Evolutionary conservation across 64 coral and sea anemone species (phyloP), one percentile per base, ranked within the genome.

Genomic region (Porites australiensis): DNA sequence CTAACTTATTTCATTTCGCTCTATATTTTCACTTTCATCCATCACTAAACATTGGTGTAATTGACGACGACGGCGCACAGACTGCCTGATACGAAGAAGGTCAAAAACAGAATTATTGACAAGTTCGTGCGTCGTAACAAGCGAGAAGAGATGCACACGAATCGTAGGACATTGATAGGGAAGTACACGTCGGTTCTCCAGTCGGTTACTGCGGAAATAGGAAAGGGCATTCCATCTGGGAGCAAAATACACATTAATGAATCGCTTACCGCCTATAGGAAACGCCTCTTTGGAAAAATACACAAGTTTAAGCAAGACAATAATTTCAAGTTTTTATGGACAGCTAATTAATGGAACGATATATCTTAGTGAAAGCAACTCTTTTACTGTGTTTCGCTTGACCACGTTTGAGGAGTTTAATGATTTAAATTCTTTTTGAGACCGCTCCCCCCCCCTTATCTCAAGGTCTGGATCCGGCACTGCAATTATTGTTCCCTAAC

Each of bases 241-340:
- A 48, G 71, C 11, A 11, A 70, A 22, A 86, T 92, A 12, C 21
- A 85, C 72, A 92, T 77, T 27, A 77, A 86, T 75, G 90, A 92
- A 86, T 86, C 68, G 22, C 90, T 92, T 44, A 92, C 79, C 45
- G 52, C 70, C 59, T 86, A 75, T 57, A 74, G 90, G 53, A 86
- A 62, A 68, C 5, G 65, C 5, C 47, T 92, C 50, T 86, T 92
- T 92, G 79, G 77, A 43, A 74, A 51, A 58, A 48, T 76, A 13
- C 51, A 86, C 43, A 67, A 86, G 22, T 92, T 87, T 16, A 89
- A 77, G 37, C 20, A 47, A 62, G 87, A 77, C 54, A 77, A 89
- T 27, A 77, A 89, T 46, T 89, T 62, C 44, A 92, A 86, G 44
- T 92, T 76, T 66, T 12, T 77, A 20, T 92, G 90, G 90, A 92